Percentiles rank a stretch among this genome's conserved stretches.
Conservation (phyloP, 1,140 invertebrate species). For the Acromyrmex heyeri region DNA sequence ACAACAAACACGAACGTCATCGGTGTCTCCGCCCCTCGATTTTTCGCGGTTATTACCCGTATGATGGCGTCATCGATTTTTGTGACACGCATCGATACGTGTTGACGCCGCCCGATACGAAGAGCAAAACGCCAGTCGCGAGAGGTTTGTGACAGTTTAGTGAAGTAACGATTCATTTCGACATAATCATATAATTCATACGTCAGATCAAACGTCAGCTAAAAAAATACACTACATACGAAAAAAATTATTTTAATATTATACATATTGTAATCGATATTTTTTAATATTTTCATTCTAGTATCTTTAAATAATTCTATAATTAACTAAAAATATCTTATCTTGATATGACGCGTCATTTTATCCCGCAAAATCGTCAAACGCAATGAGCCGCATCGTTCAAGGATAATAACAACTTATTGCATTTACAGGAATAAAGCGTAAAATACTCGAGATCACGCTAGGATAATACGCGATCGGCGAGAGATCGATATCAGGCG, state of each 20-base stretch:
- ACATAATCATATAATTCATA: conserved; percentile 9
- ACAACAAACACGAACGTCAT: conserved; percentile 72
- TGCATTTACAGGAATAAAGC: conserved; percentile 42
- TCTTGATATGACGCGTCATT: not conserved
- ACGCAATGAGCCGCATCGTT: conserved; percentile 9
- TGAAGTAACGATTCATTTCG: conserved; percentile 2
- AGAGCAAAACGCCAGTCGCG: not conserved
- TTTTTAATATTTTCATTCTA: not conserved
- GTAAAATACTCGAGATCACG: conserved; percentile 15
- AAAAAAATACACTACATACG: not conserved
- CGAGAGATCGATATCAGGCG: conserved; percentile 27
- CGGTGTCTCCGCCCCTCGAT: conserved; percentile 60
- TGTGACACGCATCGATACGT: conserved; percentile 55
- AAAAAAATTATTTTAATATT: not conserved
- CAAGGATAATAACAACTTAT: conserved; percentile 32
- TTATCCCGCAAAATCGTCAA: not conserved
- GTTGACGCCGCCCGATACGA: not conserved
- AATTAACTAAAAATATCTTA: conserved; percentile 1
- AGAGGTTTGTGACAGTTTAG: conserved; percentile 30
- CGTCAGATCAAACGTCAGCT: conserved; percentile 3
- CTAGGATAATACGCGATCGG: not conserved
- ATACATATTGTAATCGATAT: not conserved
- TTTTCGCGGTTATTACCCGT: conserved; percentile 63
- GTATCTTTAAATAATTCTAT: not conserved
- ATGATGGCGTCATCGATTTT: conserved; percentile 64